Evolutionary conservation across 1,140 invertebrate genomes (phyloP), one percentile per base, ranked within the genome.

Genomic region (Chymomyza costata): DNA sequence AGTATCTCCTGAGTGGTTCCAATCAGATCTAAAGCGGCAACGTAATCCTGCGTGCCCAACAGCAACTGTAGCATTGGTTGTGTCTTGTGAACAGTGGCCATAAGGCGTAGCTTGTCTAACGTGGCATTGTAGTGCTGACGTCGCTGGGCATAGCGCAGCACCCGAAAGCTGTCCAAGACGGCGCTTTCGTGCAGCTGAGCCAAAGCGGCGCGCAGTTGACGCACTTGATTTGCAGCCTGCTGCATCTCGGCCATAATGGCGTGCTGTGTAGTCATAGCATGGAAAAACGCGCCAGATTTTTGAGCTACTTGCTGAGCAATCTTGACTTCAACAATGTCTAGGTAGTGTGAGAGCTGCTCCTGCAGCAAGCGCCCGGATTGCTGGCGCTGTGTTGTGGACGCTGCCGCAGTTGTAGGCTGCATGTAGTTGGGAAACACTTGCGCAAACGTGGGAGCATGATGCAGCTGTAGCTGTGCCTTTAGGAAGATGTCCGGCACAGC

Each of bases 181-280:
- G 96, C 87, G 65, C 90, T 91, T 54, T 90, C 88, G 86, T 97
- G 94, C 32, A 97, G 89, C 63, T 90, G 86, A 51, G 91, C 89
- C 30, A 93, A 89, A 67, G 91, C 90, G 50, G 88, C 86, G 41
- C 91, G 91, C 25, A 96, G 88, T 52, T 89, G 88, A 86, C 92
- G 91, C 19, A 98, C 92, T 64, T 94, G 91, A 47, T 89, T 90
- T 34, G 94, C 91, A 10, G 95, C 95, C 76, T 92, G 89, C 3
- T 91, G 91, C 87, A 98, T 92, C 76, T 96, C 93, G 62, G 95
- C 94, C 91, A 95, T 93, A 32, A 96, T 91, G 8, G 92, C 92
- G 87, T 98, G 96, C 86, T 98, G 96, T 6, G 96, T 97, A 40
- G 95, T 93, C 94, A 99, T 97, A 6, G 96, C 96, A 86, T 96